These are phyloP conservation scores for Drosophila lacteicornis DNA, from an alignment of 1,140 invertebrate genomes.

Conservation along the genomic window DNA sequence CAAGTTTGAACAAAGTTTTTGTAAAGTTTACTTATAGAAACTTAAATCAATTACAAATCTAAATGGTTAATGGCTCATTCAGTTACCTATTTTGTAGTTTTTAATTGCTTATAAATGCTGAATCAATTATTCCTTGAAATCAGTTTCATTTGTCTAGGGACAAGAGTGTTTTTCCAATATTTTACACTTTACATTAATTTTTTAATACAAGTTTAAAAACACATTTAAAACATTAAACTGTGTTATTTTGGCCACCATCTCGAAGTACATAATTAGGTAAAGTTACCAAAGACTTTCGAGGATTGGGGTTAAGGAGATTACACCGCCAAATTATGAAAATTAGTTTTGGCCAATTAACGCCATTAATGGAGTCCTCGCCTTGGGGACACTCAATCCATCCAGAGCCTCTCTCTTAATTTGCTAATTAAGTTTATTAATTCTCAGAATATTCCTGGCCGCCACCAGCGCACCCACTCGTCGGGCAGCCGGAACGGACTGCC, in stretches of 20 bases:
- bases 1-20: not conserved
- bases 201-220: too few species aligned
- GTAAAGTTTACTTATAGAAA: not conserved
- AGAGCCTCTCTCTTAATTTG: not conserved
- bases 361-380: slow-evolving; percentile 1
- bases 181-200: not conserved
- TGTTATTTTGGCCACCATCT: not conserved
- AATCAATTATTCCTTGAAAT: not conserved
- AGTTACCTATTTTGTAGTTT: too few species aligned
- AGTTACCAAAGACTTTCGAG: too few species aligned
- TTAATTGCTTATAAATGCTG: too few species aligned
- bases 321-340: slow-evolving; percentile 11
- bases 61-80: too few species aligned
- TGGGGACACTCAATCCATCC: not conserved
- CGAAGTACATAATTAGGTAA: not conserved
- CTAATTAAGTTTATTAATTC: slow-evolving; percentile 17
- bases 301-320: not conserved
- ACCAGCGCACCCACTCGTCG: slow-evolving; percentile 90
- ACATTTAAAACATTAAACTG: not conserved
- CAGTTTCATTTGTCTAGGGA: not conserved
- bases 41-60: not conserved
- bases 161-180: not conserved
- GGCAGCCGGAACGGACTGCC: slow-evolving; percentile 86
- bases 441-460: slow-evolving; percentile 64
- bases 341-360: slow-evolving; percentile 15